Conservation (phyloP, 2,113 vertebrate genomes). For the Colossoma macropomum region DNA sequence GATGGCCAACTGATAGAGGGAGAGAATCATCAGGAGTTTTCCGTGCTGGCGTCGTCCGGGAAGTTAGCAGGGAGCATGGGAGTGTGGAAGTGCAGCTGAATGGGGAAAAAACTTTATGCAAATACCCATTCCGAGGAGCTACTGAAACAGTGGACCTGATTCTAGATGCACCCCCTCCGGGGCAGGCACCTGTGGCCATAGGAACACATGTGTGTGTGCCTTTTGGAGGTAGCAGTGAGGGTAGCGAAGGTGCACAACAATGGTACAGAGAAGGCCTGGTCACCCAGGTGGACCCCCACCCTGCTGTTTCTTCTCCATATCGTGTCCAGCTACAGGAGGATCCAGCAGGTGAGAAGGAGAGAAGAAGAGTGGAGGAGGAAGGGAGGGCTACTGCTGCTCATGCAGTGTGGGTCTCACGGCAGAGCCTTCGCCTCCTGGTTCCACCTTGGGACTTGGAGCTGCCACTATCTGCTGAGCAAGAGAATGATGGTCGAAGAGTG, state of each 20-base stretch:
- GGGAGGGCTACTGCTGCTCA: constrained; percentile 63
- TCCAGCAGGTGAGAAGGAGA: constrained; percentile 57
- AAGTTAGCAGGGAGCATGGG: constrained; percentile 82
- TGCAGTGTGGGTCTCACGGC: constrained; percentile 84
- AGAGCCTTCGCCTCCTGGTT: constrained; percentile 84
- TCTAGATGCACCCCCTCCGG: constrained; percentile 81
- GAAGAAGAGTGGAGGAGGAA: constrained; percentile 56
- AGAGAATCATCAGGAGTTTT: constrained; percentile 69
- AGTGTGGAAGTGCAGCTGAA: constrained; percentile 85
- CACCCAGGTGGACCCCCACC: constrained; percentile 83
- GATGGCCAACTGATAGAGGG: constrained; percentile 62
- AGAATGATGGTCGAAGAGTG: constrained; percentile 58
- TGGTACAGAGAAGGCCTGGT: constrained; percentile 84
- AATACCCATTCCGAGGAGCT: constrained; percentile 79
- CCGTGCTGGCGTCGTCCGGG: constrained; percentile 83
- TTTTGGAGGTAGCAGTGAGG: constrained; percentile 71
- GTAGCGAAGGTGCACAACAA: constrained; percentile 70
- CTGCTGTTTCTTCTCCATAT: constrained; percentile 83
- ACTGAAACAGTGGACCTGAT: constrained; percentile 79
- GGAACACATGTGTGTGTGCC: constrained; percentile 84
- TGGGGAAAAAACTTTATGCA: constrained; percentile 80
- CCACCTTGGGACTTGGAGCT: constrained; percentile 83
- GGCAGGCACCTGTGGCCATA: constrained; percentile 74
- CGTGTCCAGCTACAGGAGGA: constrained; percentile 79
- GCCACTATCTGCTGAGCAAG: constrained; percentile 65